A percentile compares a stretch with the other conserved stretches of the same genome.
Evolutionary conservation across 2,888 invertebrate species (phyloP).

Genomic region (Hirtodrosophila cameraria): DNA sequence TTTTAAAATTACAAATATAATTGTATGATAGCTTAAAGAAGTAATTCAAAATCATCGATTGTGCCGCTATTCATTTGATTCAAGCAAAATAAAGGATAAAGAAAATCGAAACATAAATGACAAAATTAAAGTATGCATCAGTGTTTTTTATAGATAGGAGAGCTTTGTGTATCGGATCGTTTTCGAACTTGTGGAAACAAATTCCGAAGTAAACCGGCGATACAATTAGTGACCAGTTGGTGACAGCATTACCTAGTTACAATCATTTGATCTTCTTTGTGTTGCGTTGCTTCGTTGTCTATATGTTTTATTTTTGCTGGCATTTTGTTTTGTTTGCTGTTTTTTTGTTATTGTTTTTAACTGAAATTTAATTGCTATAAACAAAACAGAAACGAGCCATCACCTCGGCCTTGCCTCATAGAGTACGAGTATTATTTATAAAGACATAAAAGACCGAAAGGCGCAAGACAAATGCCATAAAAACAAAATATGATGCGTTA

Average conservation of each 20-base stretch:
- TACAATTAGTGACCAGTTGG: too few species aligned
- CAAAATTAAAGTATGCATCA: too few species aligned
- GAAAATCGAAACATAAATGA: too few species aligned
- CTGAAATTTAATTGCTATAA: conserved; percentile 75
- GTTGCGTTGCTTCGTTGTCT: not conserved
- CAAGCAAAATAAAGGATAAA: too few species aligned
- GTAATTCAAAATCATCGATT: too few species aligned
- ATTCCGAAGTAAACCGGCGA: too few species aligned
- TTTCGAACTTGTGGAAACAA: too few species aligned
- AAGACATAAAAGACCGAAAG: conserved; percentile 64
- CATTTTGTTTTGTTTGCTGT: conserved; percentile 10
- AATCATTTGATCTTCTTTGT: conserved; percentile 11
- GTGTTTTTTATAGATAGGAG: too few species aligned
- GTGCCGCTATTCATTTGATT: too few species aligned
- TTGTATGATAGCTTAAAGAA: too few species aligned
- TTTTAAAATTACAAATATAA: too few species aligned
- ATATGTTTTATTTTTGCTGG: not conserved
- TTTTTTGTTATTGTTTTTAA: conserved; percentile 56
- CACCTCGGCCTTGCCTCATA: conserved; percentile 17
- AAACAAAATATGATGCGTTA: conserved; percentile 52
- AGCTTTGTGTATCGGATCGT: too few species aligned
- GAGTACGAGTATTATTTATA: conserved; percentile 79
- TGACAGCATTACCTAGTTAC: not conserved
- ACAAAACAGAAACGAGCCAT: conserved; percentile 52
- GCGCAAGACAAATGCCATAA: conserved; percentile 66